phyloP scores from a whole-genome alignment of 2,113 vertebrate genomes.

The Lampris incognitus region DNA sequence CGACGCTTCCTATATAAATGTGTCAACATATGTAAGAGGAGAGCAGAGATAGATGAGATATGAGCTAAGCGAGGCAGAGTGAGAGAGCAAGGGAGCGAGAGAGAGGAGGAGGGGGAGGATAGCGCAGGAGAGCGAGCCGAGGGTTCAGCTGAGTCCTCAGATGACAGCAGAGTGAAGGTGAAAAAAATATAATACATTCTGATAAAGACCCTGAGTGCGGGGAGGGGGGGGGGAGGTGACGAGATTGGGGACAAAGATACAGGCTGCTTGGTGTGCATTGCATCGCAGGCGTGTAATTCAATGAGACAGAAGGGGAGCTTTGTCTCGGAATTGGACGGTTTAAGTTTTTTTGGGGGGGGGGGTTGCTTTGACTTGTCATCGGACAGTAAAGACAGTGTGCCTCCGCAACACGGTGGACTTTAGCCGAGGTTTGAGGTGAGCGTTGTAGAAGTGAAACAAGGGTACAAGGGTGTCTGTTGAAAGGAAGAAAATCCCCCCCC shows the following conservation, averaged over 20 bases:
- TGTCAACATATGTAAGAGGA: constrained; percentile 41
- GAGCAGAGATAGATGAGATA: constrained; percentile 37
- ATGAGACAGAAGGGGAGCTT: constrained; percentile 5
- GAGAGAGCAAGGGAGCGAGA: constrained; percentile 35
- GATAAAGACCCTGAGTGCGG: constrained; percentile 8
- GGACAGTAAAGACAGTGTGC: neutral
- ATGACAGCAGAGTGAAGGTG: constrained; percentile 7
- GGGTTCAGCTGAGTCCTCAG: neutral
- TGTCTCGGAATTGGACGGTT: neutral
- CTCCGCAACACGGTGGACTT: neutral
- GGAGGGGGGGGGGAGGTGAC: constrained; percentile 8
- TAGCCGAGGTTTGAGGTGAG: neutral
- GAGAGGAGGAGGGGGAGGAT: constrained; percentile 12
- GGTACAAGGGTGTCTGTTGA: neutral
- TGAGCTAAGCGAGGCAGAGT: constrained; percentile 29
- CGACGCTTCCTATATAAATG: constrained; percentile 35
- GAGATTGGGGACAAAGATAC: constrained; percentile 1
- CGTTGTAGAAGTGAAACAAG: neutral
- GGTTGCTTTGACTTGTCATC: neutral
- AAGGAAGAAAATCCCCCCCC: neutral
- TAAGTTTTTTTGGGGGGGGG: neutral
- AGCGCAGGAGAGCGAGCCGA: neutral
- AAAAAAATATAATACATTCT: too few species aligned
- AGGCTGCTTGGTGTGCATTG: constrained; percentile 1
- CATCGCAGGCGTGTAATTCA: constrained; percentile 22